Percentiles rank a stretch among this genome's conserved stretches.
These are phyloP conservation scores for Dendrolimus punctatus DNA, from an alignment of 1,140 invertebrate species.

Conservation along the genomic window DNA sequence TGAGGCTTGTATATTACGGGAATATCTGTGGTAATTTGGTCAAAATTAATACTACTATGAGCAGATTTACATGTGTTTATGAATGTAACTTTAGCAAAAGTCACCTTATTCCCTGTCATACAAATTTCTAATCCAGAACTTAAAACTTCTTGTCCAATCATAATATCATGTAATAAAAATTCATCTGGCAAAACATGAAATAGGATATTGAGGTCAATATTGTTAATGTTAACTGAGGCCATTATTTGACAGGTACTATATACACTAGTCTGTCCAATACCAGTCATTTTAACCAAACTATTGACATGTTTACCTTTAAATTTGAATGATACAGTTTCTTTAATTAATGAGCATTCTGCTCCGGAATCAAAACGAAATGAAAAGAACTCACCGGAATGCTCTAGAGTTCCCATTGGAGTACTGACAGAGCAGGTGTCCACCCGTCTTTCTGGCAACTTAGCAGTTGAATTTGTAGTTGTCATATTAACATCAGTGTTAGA, in stretches of 20 bases:
- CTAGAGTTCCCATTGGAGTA: constrained; percentile 2
- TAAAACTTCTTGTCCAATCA: constrained; percentile 27
- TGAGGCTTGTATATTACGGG: not conserved
- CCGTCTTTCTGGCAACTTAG: constrained; percentile 4
- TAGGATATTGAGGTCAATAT: constrained; percentile 8
- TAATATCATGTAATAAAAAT: constrained; percentile 13
- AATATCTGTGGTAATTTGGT: constrained; percentile 3
- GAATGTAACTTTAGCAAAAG: too few relatives aligned
- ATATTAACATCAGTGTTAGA: too few relatives aligned
- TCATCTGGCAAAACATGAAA: constrained; percentile 21
- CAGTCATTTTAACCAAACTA: constrained; percentile 16
- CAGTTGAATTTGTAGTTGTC: not conserved
- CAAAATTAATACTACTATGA: not conserved
- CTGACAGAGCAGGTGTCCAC: constrained; percentile 7
- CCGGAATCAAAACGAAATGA: constrained; percentile 11
- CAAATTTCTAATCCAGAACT: constrained; percentile 8
- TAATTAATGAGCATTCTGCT: constrained; percentile 18
- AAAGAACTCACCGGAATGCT: constrained; percentile 7
- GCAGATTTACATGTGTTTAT: too few relatives aligned
- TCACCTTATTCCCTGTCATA: not conserved
- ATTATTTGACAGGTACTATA: constrained; percentile 19
- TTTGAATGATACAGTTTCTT: constrained; percentile 11
- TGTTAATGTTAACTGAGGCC: constrained; percentile 18
- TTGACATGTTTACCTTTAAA: constrained; percentile 14
- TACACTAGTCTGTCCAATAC: constrained; percentile 15